These are phyloP conservation scores for Micronycteris hirsuta DNA, from an alignment of 2,113 vertebrate species.

Conservation along the genomic window DNA sequence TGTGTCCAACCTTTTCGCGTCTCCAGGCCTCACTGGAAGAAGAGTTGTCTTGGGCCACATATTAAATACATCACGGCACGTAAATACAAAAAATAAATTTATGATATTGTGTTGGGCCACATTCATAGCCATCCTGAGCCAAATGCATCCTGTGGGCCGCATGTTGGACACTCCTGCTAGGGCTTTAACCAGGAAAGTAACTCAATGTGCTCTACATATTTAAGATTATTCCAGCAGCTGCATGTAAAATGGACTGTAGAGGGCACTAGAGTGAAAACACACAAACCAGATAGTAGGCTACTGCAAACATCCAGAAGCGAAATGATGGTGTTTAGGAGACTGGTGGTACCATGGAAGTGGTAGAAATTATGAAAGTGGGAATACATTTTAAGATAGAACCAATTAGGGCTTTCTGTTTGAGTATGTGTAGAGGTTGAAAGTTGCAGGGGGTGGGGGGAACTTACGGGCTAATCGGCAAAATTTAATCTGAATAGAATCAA, in stretches of 20 bases:
- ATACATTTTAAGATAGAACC: not conserved
- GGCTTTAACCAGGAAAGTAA: not conserved
- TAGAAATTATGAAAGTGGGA: not conserved
- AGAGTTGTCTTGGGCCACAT: no score
- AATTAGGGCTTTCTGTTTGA: not conserved
- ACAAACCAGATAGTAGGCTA: not conserved
- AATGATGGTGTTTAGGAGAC: not conserved
- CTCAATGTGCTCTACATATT: no score
- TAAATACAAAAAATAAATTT: no score
- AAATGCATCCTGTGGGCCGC: no score
- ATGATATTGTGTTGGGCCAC: no score
- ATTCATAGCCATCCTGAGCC: no score
- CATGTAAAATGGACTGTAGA: not conserved
- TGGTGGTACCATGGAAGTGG: not conserved
- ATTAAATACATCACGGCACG: no score
- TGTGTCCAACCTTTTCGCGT: no score
- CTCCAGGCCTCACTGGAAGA: no score
- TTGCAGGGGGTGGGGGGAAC: not conserved
- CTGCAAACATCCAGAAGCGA: rapidly evolving
- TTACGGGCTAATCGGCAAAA: not conserved
- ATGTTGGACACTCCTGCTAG: no score
- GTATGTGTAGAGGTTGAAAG: no score
- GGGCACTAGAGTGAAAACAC: not conserved
- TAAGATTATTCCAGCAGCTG: not conserved
- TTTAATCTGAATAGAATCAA: not conserved